These are phyloP conservation scores for Caenorhabditis uteleia DNA, from an alignment of 2,888 invertebrate genomes.

Conservation along the genomic window DNA sequence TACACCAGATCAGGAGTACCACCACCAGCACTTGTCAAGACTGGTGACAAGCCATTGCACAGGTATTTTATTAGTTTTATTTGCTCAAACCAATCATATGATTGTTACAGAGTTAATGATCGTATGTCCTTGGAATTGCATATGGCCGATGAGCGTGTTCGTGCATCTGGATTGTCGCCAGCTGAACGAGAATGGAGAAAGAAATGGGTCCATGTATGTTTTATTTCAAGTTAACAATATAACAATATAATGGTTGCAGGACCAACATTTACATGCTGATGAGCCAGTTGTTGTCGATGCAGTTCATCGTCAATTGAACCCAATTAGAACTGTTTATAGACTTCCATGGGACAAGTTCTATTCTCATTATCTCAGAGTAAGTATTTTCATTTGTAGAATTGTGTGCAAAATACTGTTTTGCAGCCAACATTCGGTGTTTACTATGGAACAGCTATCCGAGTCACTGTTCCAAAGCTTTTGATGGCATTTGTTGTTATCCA, in stretches of 20 bases:
- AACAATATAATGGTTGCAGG: constrained; percentile 32
- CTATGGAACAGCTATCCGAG: constrained; percentile 60
- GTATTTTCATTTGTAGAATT: background rate
- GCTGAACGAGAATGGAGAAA: constrained; percentile 68
- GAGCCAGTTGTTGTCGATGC: constrained; percentile 68
- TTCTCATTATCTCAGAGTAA: constrained; percentile 57
- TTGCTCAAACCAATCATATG: background rate
- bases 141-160: constrained; percentile 63
- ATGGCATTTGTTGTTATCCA: constrained; percentile 54
- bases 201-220: constrained; percentile 53
- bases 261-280: constrained; percentile 69
- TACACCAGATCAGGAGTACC: constrained; percentile 67
- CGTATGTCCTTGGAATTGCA: constrained; percentile 68
- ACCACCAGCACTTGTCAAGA: constrained; percentile 58
- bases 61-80: constrained; percentile 31
- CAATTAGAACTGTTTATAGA: constrained; percentile 65
- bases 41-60: constrained; percentile 62
- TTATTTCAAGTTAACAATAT: background rate
- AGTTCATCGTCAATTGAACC: constrained; percentile 67
- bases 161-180: constrained; percentile 62
- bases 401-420: constrained; percentile 1
- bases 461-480: constrained; percentile 62
- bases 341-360: constrained; percentile 68
- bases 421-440: constrained; percentile 66
- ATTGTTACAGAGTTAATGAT: constrained; percentile 54